These are phyloP conservation scores for Pipistrellus kuhlii DNA, from an alignment of 2,797 vertebrate species.

Conservation along the genomic window DNA sequence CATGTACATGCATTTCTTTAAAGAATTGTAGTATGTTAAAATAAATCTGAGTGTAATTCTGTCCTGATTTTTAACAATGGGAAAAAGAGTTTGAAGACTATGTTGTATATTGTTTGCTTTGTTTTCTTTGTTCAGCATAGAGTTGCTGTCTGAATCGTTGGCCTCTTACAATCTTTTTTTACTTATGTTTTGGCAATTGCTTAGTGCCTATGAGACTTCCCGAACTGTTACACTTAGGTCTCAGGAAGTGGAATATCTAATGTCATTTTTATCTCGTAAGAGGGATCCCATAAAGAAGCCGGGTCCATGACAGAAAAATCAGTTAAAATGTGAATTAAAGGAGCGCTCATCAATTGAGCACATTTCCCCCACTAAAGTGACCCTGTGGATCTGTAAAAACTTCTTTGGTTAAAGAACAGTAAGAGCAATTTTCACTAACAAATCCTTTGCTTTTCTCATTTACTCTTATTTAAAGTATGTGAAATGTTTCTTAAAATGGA, in stretches of 20 bases:
- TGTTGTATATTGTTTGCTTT: background rate
- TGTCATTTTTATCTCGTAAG: constrained; percentile 40
- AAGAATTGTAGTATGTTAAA: background rate
- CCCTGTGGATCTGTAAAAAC: constrained; percentile 36
- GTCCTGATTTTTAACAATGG: background rate
- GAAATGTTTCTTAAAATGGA: constrained; percentile 21
- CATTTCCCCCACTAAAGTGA: constrained; percentile 30
- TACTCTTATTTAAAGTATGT: background rate
- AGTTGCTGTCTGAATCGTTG: background rate
- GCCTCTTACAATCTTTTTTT: background rate
- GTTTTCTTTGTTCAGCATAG: background rate
- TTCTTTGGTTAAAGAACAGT: constrained; percentile 51
- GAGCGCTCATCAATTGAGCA: background rate
- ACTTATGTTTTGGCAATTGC: background rate
- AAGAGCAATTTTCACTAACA: constrained; percentile 47
- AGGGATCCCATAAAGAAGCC: background rate
- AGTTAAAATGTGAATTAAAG: constrained; percentile 65
- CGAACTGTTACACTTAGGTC: background rate
- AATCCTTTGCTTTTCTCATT: background rate
- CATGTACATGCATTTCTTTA: background rate
- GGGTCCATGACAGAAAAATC: background rate
- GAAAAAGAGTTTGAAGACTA: constrained; percentile 27
- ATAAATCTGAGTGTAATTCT: constrained; percentile 1
- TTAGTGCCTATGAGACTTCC: constrained; percentile 11
- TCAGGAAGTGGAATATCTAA: background rate